Percentiles rank a stretch among this genome's conserved stretches.
phyloP scores from a whole-genome alignment of 2,797 vertebrate genomes.

The Gorsachius magnificus region DNA sequence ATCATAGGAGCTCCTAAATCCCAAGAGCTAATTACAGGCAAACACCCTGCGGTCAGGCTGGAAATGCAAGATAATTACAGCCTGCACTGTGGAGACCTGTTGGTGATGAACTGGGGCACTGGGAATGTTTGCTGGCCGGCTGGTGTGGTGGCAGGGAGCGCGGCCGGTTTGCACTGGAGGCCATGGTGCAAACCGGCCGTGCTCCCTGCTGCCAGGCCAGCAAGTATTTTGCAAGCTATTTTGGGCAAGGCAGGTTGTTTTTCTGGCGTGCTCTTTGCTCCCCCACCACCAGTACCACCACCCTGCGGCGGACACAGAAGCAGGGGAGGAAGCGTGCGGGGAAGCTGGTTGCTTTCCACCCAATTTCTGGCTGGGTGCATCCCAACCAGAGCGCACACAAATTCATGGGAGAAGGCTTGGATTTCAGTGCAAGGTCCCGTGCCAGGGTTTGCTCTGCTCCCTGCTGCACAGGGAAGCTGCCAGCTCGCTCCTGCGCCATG shows the following conservation, averaged over 20 bases:
- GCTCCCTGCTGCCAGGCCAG: accelerated
- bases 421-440: not conserved
- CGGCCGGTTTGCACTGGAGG: accelerated
- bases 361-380: not conserved
- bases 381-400: not conserved
- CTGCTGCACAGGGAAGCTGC: not conserved
- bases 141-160: accelerated
- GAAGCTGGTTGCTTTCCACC: not conserved
- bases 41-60: not conserved
- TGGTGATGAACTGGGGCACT: not conserved
- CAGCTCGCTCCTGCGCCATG: accelerated
- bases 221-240: not conserved
- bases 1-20: slow-evolving; percentile 36
- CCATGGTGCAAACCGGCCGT: accelerated
- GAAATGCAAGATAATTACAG: not conserved
- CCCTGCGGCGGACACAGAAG: accelerated
- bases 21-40: slow-evolving; percentile 33
- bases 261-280: not conserved
- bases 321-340: not conserved
- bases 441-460: not conserved
- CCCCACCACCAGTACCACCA: accelerated
- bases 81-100: not conserved
- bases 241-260: not conserved
- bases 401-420: not conserved
- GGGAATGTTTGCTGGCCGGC: not conserved